These are phyloP conservation scores for Alentia gelatinosa DNA, from an alignment of 2,888 invertebrate species.

Conservation along the genomic window DNA sequence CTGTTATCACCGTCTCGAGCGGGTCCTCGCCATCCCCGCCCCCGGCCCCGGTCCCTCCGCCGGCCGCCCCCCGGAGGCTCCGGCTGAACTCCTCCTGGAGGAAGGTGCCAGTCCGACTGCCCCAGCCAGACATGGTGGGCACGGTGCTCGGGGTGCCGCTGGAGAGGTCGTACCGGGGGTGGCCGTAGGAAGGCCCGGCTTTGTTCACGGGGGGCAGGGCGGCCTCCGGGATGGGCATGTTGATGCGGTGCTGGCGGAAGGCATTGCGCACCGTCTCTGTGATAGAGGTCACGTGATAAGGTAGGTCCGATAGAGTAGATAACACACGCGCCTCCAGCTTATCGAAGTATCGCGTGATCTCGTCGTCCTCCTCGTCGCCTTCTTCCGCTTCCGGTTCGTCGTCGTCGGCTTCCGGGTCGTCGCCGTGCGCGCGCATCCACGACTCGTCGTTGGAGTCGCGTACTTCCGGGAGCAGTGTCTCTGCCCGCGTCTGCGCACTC, in stretches of 20 bases:
- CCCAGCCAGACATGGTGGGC: not conserved
- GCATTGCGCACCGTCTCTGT: not conserved
- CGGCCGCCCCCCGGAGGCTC: too few species aligned
- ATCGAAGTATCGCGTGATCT: not conserved
- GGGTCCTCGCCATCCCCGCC: not conserved
- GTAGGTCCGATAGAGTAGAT: not conserved
- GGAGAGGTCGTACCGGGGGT: not conserved
- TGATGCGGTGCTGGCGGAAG: not conserved
- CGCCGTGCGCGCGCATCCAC: not conserved
- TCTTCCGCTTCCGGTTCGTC: not conserved
- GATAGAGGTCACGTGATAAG: conserved; percentile 18
- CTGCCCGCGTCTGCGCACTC: not conserved
- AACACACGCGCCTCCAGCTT: not conserved
- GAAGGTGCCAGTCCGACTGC: not conserved
- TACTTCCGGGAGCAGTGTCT: not conserved
- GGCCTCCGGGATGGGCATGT: not conserved
- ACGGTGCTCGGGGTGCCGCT: not conserved
- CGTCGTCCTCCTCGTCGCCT: not conserved
- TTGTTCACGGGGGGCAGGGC: not conserved
- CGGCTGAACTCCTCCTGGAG: not conserved
- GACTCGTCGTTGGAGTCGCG: not conserved
- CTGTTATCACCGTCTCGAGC: not conserved
- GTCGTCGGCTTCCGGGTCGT: not conserved
- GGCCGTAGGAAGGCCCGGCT: not conserved
- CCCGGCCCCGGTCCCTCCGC: not conserved